phyloP scores from a whole-genome alignment of 1,140 invertebrate genomes.

The Drosophila tristis region DNA sequence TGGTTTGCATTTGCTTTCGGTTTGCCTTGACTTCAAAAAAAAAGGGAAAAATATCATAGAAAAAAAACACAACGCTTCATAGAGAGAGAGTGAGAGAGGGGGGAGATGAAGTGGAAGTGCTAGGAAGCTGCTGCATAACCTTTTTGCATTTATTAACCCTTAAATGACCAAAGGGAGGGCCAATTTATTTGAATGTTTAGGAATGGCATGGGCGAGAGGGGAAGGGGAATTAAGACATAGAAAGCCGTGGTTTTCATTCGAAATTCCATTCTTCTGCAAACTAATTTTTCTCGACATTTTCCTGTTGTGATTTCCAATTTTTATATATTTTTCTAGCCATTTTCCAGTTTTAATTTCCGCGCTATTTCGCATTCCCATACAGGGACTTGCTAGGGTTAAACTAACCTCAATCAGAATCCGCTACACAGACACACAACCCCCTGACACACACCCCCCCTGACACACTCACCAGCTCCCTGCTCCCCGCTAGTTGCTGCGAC shows the following conservation, averaged over 20 bases:
- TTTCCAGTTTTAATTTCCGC: not conserved
- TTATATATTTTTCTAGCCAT: not conserved
- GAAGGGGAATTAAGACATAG: not conserved
- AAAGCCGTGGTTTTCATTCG: not conserved
- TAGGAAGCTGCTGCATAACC: conserved; percentile 45
- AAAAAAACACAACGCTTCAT: too few relatives aligned
- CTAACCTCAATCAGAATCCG: conserved; percentile 56
- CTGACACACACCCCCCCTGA: not conserved
- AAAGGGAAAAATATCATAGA: conserved; percentile 37
- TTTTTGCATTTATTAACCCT: conserved; percentile 70
- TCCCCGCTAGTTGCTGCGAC: not conserved
- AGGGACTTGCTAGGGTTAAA: conserved; percentile 41
- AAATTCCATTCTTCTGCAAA: not conserved
- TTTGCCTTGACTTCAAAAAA: conserved; percentile 45
- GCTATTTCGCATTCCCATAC: not conserved
- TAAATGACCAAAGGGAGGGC: conserved; percentile 36
- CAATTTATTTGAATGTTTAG: conserved; percentile 20
- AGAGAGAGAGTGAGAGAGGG: not conserved
- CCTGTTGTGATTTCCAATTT: not conserved
- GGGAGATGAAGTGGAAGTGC: conserved; percentile 20
- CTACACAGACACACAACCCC: conserved; percentile 1
- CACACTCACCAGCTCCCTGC: not conserved
- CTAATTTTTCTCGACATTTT: not conserved
- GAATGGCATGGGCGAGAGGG: not conserved
- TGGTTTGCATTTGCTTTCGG: conserved; percentile 31